Evolutionary conservation across 2,113 vertebrate genomes (phyloP).

Genomic region (Leiothrix lutea): DNA sequence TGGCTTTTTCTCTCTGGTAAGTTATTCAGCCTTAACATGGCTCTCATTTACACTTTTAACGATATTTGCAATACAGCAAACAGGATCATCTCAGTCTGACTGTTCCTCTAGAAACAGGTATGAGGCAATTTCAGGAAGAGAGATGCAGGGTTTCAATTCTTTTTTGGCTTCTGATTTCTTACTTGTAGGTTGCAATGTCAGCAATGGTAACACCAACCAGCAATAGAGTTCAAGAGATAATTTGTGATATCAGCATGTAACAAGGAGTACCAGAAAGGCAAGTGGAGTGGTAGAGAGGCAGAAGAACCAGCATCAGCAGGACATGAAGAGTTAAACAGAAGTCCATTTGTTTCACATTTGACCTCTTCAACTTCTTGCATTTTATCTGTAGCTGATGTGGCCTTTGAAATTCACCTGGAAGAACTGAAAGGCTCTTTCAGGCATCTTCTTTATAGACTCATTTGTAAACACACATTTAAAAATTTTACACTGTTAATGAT

Average conservation of each 20-base stretch:
- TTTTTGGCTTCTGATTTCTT: background rate
- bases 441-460: background rate
- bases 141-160: background rate
- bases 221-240: background rate
- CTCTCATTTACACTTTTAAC: background rate
- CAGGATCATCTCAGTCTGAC: background rate
- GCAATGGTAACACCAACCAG: background rate
- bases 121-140: background rate
- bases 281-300: background rate
- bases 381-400: background rate
- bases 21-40: background rate
- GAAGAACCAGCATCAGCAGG: background rate
- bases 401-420: background rate
- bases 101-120: background rate
- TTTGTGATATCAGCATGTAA: accelerated
- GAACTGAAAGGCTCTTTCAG: background rate
- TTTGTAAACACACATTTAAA: slow-evolving; percentile 43
- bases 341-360: background rate
- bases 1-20: background rate
- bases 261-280: background rate
- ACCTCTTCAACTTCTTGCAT: background rate
- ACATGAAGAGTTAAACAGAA: background rate
- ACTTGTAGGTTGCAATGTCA: background rate
- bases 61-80: background rate
- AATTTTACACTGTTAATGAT: background rate